Base-by-base conservation (phyloP, 2,797 vertebrate genomes). In the Semotilus atromaculatus region DNA sequence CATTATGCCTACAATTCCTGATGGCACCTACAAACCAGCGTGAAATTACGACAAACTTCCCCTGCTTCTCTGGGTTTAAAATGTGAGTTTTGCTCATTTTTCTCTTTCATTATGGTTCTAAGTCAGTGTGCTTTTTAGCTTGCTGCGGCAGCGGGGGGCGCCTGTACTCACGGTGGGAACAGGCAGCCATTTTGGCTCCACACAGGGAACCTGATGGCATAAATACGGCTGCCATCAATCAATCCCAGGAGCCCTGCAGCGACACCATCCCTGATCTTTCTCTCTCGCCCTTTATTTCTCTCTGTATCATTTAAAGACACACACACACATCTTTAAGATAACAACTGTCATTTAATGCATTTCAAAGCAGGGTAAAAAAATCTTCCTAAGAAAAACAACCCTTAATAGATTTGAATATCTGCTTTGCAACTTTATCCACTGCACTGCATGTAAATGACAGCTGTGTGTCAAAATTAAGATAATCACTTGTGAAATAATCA, bases 131-230 rank as follows among this genome's bases (percentile, higher is more conserved):
- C 83, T 88, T 87, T 89, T 86, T 87, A 91, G 90, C 90, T 89
- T 85, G 79, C 89, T 85, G 88, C 82, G 85, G 76, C 87, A 88
- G 40, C 55, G 72, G 86, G 86, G 87, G 88, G 81, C 9, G 67
- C 89, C 91, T 92, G 90, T 88, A 89, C 89, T 93, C 92, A 89
- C 92, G 88, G 84, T 93, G 92, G 93, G 93, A 92, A 92, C 93
- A 89, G 91, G 89, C 91, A 92, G 93, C 92, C 93, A 94, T 94
- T 93, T 94, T 94, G 92, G 93, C 90, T 92, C 85, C 90, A 91
- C 90, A 91, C 91, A 90, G 92, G 87, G 93, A 90, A 89, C 91
- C 91, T 92, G 93, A 93, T 93, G 93, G 89, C 45, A 84, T 91
- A 91, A 93, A 93, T 90, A 91, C 82, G 86, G 91, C 90, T 92